These are phyloP conservation scores for Aleiodes sp. DNA, from an alignment of 1,140 invertebrate genomes.

Conservation along the genomic window DNA sequence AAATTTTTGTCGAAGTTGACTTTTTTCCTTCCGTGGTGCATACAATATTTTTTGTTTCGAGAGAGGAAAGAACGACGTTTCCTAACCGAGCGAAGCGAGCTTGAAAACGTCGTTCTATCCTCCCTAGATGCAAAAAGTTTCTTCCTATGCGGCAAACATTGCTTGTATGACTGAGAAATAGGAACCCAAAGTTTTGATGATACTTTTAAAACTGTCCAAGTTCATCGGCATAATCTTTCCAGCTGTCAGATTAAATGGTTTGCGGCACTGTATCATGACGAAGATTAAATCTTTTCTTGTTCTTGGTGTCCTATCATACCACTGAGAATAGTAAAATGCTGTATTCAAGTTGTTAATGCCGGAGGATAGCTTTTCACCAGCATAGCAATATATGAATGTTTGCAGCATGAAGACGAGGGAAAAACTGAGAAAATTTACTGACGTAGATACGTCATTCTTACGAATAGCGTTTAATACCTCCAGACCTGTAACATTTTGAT, in stretches of 20 bases:
- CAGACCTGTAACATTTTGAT: too few species aligned
- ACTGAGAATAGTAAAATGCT: background rate
- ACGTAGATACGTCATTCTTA: too few species aligned
- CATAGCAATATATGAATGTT: slow-evolving; percentile 28
- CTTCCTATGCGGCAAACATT: too few species aligned
- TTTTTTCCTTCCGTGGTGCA: too few species aligned
- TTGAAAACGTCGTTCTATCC: too few species aligned
- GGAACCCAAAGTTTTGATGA: slow-evolving; percentile 26
- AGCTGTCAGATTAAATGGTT: slow-evolving; percentile 21
- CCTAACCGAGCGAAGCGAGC: too few species aligned
- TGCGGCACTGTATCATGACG: slow-evolving; percentile 12
- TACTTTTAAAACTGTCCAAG: slow-evolving; percentile 31
- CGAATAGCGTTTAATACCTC: too few species aligned
- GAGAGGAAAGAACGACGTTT: too few species aligned
- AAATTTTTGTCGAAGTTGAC: too few species aligned
- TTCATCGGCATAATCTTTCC: slow-evolving; percentile 24
- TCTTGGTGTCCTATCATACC: slow-evolving; percentile 20
- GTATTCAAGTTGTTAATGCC: background rate
- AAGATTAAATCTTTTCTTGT: slow-evolving; percentile 20
- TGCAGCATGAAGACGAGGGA: background rate
- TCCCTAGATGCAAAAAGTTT: too few species aligned
- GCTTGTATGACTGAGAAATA: too few species aligned
- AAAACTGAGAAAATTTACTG: background rate
- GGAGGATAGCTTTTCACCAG: slow-evolving; percentile 18
- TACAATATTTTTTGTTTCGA: too few species aligned